phyloP scores from a whole-genome alignment of 2,113 vertebrate species.

The Austrofundulus limnaeus region DNA sequence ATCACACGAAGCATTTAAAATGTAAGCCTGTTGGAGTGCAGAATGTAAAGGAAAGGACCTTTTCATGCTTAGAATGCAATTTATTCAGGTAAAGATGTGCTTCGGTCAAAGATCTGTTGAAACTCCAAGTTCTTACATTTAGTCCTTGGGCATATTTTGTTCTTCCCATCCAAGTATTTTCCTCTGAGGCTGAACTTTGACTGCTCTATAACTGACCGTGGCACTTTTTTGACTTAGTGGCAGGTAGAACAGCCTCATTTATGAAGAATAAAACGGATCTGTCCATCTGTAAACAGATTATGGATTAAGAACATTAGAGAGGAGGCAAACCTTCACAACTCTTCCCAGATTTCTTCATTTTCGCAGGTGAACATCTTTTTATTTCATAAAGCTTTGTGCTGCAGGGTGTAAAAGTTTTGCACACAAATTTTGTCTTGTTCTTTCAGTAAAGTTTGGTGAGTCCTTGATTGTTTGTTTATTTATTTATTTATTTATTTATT shows the following conservation, averaged over 20 bases:
- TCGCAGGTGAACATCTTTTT: constrained; percentile 1
- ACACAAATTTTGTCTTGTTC: too few species aligned
- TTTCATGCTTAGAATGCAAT: constrained; percentile 27
- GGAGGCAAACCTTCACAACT: constrained; percentile 8
- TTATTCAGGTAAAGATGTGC: too few species aligned
- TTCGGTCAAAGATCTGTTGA: constrained; percentile 19
- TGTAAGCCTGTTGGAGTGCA: constrained; percentile 9
- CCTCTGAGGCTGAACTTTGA: constrained; percentile 9
- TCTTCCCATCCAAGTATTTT: constrained; percentile 26
- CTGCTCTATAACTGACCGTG: constrained; percentile 18
- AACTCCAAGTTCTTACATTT: background rate
- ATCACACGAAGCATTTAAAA: constrained; percentile 19
- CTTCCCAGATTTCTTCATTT: background rate
- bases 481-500: too few species aligned
- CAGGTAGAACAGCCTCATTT: constrained; percentile 41
- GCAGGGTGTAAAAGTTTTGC: background rate
- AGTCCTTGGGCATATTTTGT: constrained; percentile 17
- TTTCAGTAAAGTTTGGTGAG: too few species aligned
- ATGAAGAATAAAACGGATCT: constrained; percentile 41
- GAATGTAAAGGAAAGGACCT: background rate
- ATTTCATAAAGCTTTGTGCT: background rate
- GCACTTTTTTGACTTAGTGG: constrained; percentile 24
- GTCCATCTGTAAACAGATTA: constrained; percentile 57
- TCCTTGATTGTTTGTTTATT: too few species aligned
- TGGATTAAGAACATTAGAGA: constrained; percentile 42